A percentile compares a stretch with the other conserved stretches of the same genome.
phyloP scores from a whole-genome alignment of 1,140 invertebrate species.

The Cephus cinctus region DNA sequence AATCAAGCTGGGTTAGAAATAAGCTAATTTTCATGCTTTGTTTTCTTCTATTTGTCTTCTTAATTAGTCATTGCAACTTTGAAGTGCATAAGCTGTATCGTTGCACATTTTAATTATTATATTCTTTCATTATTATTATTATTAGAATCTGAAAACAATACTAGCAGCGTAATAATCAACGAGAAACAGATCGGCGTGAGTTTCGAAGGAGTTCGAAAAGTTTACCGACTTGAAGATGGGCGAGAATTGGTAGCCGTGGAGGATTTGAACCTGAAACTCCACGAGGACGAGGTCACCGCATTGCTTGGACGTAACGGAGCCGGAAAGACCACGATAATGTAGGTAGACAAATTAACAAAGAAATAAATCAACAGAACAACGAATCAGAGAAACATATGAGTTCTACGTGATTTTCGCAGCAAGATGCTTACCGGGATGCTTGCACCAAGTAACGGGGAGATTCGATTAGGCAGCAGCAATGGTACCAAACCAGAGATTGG shows the following conservation, averaged over 20 bases:
- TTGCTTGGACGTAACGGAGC: constrained; percentile 82
- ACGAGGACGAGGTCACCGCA: constrained; percentile 65
- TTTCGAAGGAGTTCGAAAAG: constrained; percentile 53
- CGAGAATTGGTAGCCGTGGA: constrained; percentile 60
- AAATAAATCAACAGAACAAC: too few species aligned
- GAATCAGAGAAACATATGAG: too few species aligned
- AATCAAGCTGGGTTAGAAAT: too few species aligned
- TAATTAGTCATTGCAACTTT: neutral
- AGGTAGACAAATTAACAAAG: too few species aligned
- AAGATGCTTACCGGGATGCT: constrained; percentile 69
- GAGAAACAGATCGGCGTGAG: constrained; percentile 55
- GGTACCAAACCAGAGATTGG: constrained; percentile 60
- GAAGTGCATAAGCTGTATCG: neutral
- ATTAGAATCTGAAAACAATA: constrained; percentile 39
- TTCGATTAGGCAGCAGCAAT: constrained; percentile 50
- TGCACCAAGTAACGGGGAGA: constrained; percentile 59
- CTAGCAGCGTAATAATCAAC: constrained; percentile 35
- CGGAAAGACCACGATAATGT: constrained; percentile 81
- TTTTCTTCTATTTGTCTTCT: constrained; percentile 1
- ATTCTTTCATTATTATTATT: constrained; percentile 1
- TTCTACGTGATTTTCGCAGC: constrained; percentile 36
- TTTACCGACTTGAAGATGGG: constrained; percentile 45
- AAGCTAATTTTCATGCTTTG: constrained; percentile 12
- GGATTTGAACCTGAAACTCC: constrained; percentile 70
- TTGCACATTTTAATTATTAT: neutral